These are phyloP conservation scores for Argyresthia albistria DNA, from an alignment of 2,888 invertebrate genomes.

Conservation along the genomic window DNA sequence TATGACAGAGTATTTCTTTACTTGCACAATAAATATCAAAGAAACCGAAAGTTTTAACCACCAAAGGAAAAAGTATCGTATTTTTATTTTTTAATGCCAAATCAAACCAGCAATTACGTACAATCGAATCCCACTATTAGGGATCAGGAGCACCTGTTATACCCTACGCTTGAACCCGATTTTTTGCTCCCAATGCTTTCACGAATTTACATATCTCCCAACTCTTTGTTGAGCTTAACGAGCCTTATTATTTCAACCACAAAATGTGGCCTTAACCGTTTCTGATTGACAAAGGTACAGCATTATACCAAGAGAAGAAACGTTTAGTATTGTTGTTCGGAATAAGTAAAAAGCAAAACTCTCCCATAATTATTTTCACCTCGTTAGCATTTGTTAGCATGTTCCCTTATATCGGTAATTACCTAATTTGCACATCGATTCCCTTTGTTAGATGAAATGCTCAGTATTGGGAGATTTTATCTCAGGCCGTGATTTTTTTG, in stretches of 20 bases:
- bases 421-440: slow-evolving; percentile 20
- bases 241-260: slow-evolving; percentile 66
- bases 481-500: too few species aligned
- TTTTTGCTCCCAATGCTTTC: slow-evolving; percentile 57
- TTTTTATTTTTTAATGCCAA: slow-evolving; percentile 22
- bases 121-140: slow-evolving; percentile 46
- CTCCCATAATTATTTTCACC: slow-evolving; percentile 41
- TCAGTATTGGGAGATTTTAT: too few species aligned
- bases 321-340: slow-evolving; percentile 19
- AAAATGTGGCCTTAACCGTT: slow-evolving; percentile 50
- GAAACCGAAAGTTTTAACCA: too few species aligned
- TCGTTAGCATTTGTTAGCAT: slow-evolving; percentile 46
- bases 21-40: too few species aligned
- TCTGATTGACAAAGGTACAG: slow-evolving; percentile 55
- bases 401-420: slow-evolving; percentile 32
- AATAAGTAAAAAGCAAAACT: slow-evolving; percentile 24
- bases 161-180: slow-evolving; percentile 34
- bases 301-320: slow-evolving; percentile 39
- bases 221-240: slow-evolving; percentile 55
- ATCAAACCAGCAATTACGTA: slow-evolving; percentile 35
- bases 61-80: too few species aligned
- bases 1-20: too few species aligned
- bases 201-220: slow-evolving; percentile 61
- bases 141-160: slow-evolving; percentile 61
- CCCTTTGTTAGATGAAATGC: not conserved